Evolutionary conservation across 2,113 vertebrate genomes (phyloP).

Genomic region (Mugil cephalus): DNA sequence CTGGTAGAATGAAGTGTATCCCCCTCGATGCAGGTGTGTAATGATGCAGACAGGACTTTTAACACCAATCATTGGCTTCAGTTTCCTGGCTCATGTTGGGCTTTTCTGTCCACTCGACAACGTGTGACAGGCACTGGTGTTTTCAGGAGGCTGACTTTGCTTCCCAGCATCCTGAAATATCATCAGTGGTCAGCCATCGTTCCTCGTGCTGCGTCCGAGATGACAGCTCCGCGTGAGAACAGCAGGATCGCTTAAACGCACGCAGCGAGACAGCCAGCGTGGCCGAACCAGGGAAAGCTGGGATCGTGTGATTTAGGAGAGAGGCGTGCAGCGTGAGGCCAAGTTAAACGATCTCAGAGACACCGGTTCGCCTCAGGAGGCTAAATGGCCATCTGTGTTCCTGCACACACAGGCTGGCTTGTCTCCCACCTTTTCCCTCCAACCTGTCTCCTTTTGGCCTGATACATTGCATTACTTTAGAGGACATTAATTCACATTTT

Average conservation of each 20-base stretch:
- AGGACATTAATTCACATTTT: background rate
- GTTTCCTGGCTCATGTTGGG: no score
- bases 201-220: slow-evolving; percentile 32
- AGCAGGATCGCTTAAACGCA: slow-evolving; percentile 62
- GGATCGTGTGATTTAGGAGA: slow-evolving; percentile 46
- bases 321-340: slow-evolving; percentile 65
- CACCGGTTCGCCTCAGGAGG: slow-evolving; percentile 77
- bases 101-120: background rate
- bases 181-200: slow-evolving; percentile 55
- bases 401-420: slow-evolving; percentile 68
- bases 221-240: slow-evolving; percentile 55
- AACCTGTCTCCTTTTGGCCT: slow-evolving; percentile 1
- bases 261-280: slow-evolving; percentile 40
- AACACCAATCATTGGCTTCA: slow-evolving; percentile 38
- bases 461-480: background rate
- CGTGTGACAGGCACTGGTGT: background rate
- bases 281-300: slow-evolving; percentile 45
- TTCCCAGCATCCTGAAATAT: slow-evolving; percentile 13
- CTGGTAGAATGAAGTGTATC: slow-evolving; percentile 29
- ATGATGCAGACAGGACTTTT: slow-evolving; percentile 36
- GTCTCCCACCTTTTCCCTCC: slow-evolving; percentile 42
- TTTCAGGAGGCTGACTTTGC: background rate
- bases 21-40: slow-evolving; percentile 23
- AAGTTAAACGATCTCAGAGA: slow-evolving; percentile 79
- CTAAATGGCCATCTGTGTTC: slow-evolving; percentile 88